These are phyloP conservation scores for Caprella mutica DNA, from an alignment of 2,888 invertebrate species.

Conservation along the genomic window DNA sequence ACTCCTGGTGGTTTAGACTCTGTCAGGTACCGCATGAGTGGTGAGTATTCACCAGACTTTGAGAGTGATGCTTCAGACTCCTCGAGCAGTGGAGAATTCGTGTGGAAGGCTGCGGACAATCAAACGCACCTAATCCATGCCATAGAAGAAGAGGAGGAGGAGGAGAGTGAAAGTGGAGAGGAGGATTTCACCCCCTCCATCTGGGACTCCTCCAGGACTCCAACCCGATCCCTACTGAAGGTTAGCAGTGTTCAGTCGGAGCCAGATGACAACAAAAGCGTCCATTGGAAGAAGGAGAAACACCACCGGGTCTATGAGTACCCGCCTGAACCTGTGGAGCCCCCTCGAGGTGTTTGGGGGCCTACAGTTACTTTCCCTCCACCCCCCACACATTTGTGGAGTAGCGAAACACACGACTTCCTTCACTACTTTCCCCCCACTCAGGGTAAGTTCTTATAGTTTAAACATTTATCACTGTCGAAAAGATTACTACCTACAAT, in stretches of 20 bases:
- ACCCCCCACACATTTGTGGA: constrained; percentile 23
- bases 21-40: neutral
- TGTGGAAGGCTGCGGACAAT: constrained; percentile 64
- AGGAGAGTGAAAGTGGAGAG: constrained; percentile 38
- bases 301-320: constrained; percentile 76
- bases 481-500: too few relatives aligned
- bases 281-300: constrained; percentile 70
- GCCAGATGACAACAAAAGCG: constrained; percentile 39
- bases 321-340: constrained; percentile 51
- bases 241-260: neutral
- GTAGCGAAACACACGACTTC: constrained; percentile 36
- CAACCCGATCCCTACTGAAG: constrained; percentile 59
- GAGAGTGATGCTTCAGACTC: constrained; percentile 48
- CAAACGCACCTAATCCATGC: constrained; percentile 1
- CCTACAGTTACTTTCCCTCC: constrained; percentile 33
- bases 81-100: constrained; percentile 63
- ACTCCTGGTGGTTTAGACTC: neutral
- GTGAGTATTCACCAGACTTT: too few relatives aligned
- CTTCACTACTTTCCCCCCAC: too few relatives aligned
- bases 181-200: constrained; percentile 65
- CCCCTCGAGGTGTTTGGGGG: too few relatives aligned
- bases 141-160: constrained; percentile 35
- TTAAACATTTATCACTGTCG: too few relatives aligned
- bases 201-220: constrained; percentile 66
- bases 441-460: too few relatives aligned